Evolutionary conservation across 1,140 invertebrate species (phyloP).

Genomic region (Philopotamus ludificatus): DNA sequence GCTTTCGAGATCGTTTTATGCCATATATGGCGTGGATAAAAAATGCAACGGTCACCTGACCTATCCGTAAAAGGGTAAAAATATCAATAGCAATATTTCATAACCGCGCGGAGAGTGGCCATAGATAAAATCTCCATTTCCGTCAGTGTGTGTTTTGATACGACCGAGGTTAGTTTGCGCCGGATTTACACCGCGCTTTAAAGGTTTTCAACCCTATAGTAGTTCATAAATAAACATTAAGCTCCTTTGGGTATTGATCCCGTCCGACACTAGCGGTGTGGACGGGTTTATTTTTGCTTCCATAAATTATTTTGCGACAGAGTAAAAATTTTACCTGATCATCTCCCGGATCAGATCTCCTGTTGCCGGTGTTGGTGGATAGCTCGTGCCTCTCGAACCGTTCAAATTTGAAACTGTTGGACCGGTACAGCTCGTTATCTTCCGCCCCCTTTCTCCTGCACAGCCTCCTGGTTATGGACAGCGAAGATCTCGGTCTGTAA

Average conservation of each 20-base stretch:
- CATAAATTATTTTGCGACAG: neutral
- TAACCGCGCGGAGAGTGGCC: no score
- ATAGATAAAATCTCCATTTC: no score
- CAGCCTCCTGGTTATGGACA: conserved; percentile 63
- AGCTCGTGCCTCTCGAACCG: conserved; percentile 68
- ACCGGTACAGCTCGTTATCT: conserved; percentile 79
- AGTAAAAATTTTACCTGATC: conserved; percentile 26
- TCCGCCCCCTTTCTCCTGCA: conserved; percentile 64
- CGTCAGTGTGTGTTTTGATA: no score
- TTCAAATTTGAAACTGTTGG: conserved; percentile 83
- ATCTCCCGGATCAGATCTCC: conserved; percentile 19
- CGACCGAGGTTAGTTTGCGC: no score
- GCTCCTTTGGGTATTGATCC: conserved; percentile 12
- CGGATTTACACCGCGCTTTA: neutral
- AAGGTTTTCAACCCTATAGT: conserved; percentile 1
- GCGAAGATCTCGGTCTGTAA: conserved; percentile 47
- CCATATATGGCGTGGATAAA: no score
- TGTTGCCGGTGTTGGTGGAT: conserved; percentile 49
- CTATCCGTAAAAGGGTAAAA: no score
- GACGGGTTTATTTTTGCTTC: neutral
- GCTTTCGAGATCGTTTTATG: no score
- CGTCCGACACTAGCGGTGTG: no score
- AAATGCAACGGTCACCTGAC: no score
- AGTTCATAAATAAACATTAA: conserved; percentile 23
- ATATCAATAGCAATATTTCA: no score